Percentiles rank a stretch among this genome's conserved stretches.
These are phyloP conservation scores for Helarctos malayanus DNA, from an alignment of 2,797 vertebrate genomes.

Conservation along the genomic window DNA sequence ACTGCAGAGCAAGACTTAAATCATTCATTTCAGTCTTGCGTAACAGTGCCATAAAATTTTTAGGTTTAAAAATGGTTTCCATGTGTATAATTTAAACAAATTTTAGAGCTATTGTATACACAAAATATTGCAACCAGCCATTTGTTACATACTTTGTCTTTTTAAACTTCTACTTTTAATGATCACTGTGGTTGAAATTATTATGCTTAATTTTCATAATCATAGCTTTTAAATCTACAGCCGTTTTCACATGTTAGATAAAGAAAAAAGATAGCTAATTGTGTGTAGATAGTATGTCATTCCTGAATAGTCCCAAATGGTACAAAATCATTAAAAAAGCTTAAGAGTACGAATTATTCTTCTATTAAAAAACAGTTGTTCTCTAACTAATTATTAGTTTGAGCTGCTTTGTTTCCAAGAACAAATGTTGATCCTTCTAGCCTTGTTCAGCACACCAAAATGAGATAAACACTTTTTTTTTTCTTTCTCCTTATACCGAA, in stretches of 20 bases:
- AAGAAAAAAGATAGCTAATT: conserved; percentile 91
- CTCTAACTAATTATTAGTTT: conserved; percentile 83
- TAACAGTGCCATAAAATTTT: conserved; percentile 99
- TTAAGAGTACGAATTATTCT: conserved; percentile 86
- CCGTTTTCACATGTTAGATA: conserved; percentile 90
- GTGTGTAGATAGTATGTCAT: conserved; percentile 89
- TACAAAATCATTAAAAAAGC: conserved; percentile 86
- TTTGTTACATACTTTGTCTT: conserved; percentile 90
- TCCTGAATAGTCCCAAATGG: conserved; percentile 87
- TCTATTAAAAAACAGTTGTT: conserved; percentile 84
- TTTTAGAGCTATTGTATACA: conserved; percentile 94
- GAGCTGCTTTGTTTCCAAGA: conserved; percentile 82
- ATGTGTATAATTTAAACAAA: conserved; percentile 99
- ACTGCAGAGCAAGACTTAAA: conserved; percentile 99
- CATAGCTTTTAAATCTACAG: conserved; percentile 91
- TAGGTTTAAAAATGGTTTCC: conserved; percentile 99
- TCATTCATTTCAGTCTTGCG: conserved; percentile 99
- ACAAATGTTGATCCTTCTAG: conserved; percentile 76
- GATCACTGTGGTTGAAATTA: conserved; percentile 90
- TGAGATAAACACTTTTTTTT: conserved; percentile 84
- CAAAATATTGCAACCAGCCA: conserved; percentile 92
- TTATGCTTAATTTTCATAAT: conserved; percentile 93
- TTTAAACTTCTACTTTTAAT: conserved; percentile 91
- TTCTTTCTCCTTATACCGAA: conserved; percentile 79
- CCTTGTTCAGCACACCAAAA: conserved; percentile 51